Conservation (phyloP, 2,113 vertebrate genomes). For the Anguilla rostrata region DNA sequence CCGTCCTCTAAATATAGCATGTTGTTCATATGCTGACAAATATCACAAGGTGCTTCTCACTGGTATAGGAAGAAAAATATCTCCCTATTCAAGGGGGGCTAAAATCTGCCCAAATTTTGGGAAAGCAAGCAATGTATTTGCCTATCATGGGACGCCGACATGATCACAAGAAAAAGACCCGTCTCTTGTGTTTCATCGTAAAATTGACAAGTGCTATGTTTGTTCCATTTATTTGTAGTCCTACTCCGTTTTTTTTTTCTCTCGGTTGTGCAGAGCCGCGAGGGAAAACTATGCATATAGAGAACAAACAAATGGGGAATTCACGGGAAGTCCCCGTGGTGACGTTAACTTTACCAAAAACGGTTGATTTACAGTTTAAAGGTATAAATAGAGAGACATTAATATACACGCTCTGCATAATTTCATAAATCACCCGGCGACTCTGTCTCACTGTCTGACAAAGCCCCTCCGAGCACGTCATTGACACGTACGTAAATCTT, state of each 20-base stretch:
- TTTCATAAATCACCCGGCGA: background rate
- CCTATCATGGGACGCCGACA: background rate
- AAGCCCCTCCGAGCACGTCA: background rate
- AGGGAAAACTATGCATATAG: background rate
- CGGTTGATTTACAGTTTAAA: background rate
- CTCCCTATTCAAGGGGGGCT: background rate
- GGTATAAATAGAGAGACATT: background rate
- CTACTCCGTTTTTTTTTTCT: too few relatives aligned
- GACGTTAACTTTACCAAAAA: background rate
- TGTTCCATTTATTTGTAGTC: background rate
- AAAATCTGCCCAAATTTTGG: background rate
- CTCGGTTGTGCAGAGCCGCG: too few relatives aligned
- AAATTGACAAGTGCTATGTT: background rate
- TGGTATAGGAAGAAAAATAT: too few relatives aligned
- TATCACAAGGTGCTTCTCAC: background rate
- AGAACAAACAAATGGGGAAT: background rate
- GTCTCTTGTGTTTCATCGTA: background rate
- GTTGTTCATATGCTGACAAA: background rate
- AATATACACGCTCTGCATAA: background rate
- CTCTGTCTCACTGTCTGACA: slow-evolving; percentile 8
- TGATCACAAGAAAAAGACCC: background rate
- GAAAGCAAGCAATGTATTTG: background rate
- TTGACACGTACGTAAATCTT: background rate
- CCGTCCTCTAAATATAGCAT: background rate
- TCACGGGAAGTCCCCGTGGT: background rate